Evolutionary conservation across 2,797 vertebrate species (phyloP).

Genomic region (Esox masquinongy): DNA sequence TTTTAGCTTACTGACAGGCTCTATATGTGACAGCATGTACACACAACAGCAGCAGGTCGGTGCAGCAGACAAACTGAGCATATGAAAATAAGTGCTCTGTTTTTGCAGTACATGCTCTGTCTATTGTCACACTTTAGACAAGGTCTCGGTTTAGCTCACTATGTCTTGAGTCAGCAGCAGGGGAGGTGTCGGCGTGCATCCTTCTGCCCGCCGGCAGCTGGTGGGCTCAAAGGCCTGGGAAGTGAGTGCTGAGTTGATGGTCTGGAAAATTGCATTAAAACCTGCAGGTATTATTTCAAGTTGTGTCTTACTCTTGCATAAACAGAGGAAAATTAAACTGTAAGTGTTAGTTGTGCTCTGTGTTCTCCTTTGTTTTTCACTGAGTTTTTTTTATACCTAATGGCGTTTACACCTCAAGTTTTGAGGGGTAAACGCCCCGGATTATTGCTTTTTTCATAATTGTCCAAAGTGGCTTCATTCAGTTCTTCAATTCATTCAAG

Average conservation of each 20-base stretch:
- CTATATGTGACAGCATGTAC: neutral
- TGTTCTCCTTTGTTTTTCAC: conserved; percentile 42
- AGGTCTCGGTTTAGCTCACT: conserved; percentile 33
- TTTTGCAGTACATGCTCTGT: neutral
- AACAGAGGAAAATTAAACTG: conserved; percentile 69
- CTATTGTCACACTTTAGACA: conserved; percentile 6
- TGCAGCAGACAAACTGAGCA: neutral
- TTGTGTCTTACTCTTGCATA: conserved; percentile 64
- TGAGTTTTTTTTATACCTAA: conserved; percentile 38
- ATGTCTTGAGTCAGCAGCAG: conserved; percentile 73
- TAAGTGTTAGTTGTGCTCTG: conserved; percentile 6
- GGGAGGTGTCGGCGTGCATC: conserved; percentile 23
- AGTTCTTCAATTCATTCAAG: too few relatives aligned
- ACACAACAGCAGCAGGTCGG: neutral
- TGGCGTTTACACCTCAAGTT: neutral
- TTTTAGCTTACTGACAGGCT: neutral
- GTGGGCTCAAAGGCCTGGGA: conserved; percentile 60
- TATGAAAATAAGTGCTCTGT: neutral
- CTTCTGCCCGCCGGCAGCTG: conserved; percentile 48
- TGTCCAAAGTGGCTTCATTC: too few relatives aligned
- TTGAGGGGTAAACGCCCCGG: too few relatives aligned
- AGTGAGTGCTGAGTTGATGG: conserved; percentile 70
- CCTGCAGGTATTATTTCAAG: conserved; percentile 74
- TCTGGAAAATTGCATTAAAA: conserved; percentile 82
- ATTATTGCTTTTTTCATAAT: too few relatives aligned